These are phyloP conservation scores for Phalloptychus januarius DNA, from an alignment of 2,797 vertebrate species.

Conservation along the genomic window DNA sequence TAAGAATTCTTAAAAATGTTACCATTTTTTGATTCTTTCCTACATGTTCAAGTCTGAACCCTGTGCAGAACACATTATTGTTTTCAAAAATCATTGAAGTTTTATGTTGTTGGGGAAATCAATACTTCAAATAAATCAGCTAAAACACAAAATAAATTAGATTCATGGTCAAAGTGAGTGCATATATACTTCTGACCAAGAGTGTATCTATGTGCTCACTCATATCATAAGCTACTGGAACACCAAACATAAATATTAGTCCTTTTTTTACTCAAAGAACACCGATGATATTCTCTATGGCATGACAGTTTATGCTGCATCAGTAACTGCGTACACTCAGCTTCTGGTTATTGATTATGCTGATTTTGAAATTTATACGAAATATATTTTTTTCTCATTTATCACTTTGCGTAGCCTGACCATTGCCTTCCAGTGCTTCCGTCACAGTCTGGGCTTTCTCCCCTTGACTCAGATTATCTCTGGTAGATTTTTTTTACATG, in stretches of 20 bases:
- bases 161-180: not conserved
- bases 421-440: no score
- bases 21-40: no score
- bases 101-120: not conserved
- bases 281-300: not conserved
- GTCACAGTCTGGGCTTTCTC: no score
- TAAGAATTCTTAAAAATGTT: no score
- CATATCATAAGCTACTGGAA: not conserved
- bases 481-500: no score
- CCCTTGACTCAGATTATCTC: no score
- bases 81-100: not conserved
- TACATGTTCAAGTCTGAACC: not conserved
- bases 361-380: no score
- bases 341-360: not conserved
- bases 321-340: not conserved
- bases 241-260: not conserved
- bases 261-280: not conserved
- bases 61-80: not conserved
- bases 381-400: not conserved
- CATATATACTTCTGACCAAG: not conserved
- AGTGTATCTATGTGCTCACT: not conserved
- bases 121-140: not conserved
- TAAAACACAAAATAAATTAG: not conserved
- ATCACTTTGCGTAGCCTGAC: not conserved
- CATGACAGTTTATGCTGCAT: not conserved